Evolutionary conservation across 2,888 invertebrate species (phyloP).

Genomic region (Caenorhabditis sp.): DNA sequence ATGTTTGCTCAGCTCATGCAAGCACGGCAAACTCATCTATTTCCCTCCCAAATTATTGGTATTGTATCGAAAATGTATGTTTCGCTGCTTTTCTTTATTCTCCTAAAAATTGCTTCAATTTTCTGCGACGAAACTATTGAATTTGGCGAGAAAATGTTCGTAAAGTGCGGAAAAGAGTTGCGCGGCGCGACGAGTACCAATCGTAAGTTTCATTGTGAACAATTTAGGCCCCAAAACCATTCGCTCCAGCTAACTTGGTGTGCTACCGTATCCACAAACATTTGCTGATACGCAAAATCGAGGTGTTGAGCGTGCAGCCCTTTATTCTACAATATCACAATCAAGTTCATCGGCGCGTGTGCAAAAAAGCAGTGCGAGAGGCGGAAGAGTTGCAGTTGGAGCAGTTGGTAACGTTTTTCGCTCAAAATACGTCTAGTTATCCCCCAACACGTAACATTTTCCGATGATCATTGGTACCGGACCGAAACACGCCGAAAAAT

Average conservation of each 20-base stretch:
- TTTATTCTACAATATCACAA: conserved; percentile 47
- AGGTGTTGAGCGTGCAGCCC: conserved; percentile 32
- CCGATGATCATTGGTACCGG: conserved; percentile 20
- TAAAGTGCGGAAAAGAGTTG: conserved; percentile 24
- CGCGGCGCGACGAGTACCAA: conserved; percentile 4
- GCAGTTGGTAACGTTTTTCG: conserved; percentile 30
- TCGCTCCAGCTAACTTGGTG: conserved; percentile 16
- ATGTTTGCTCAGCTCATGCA: not conserved
- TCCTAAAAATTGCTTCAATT: not conserved
- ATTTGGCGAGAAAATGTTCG: conserved; percentile 29
- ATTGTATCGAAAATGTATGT: no score
- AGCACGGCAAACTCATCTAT: no score
- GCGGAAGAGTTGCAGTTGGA: conserved; percentile 26
- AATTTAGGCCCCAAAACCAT: no score
- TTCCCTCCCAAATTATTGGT: no score
- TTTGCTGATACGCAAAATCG: conserved; percentile 25
- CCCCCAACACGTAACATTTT: no score
- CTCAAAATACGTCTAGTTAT: no score
- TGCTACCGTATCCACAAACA: conserved; percentile 28
- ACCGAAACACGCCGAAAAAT: conserved; percentile 10
- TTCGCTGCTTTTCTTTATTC: not conserved
- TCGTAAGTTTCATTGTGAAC: conserved; percentile 9
- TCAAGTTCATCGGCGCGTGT: conserved; percentile 15
- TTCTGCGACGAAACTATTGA: not conserved
- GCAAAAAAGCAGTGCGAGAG: conserved; percentile 12